Evolutionary conservation across 1,140 invertebrate species (phyloP).

Genomic region (Chrysomallon squamiferum): DNA sequence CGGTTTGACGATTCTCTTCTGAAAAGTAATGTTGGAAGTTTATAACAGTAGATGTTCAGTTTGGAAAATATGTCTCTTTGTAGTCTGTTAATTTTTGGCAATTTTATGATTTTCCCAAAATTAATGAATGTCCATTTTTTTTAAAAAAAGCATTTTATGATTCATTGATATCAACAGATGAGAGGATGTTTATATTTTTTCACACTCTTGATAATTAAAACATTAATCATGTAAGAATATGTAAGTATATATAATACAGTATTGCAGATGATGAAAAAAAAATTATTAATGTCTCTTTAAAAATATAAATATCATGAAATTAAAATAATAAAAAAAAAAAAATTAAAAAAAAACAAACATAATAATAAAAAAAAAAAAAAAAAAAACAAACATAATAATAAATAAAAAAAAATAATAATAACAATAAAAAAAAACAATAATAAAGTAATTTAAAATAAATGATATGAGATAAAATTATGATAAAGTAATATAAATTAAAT

Average conservation of each 20-base stretch:
- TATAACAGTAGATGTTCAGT: background rate
- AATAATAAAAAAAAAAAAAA: background rate
- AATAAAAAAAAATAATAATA: background rate
- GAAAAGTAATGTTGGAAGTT: background rate
- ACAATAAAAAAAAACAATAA: background rate
- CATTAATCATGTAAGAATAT: too few species aligned
- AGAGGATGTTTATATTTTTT: background rate
- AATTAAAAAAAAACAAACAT: background rate
- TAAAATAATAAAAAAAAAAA: background rate
- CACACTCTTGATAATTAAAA: too few species aligned
- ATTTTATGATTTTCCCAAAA: background rate
- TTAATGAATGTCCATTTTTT: background rate
- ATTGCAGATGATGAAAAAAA: too few species aligned
- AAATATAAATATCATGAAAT: too few species aligned
- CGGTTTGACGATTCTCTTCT: conserved; percentile 8
- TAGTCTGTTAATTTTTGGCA: background rate
- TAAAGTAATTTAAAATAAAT: background rate
- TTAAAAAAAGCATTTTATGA: background rate
- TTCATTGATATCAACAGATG: background rate
- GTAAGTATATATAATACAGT: too few species aligned
- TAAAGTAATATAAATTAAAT: background rate
- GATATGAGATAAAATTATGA: background rate
- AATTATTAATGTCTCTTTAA: too few species aligned
- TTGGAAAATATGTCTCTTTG: background rate
- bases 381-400: background rate